Evolutionary conservation across 2,797 vertebrate genomes (phyloP).

Genomic region (Dicrostonyx torquatus): DNA sequence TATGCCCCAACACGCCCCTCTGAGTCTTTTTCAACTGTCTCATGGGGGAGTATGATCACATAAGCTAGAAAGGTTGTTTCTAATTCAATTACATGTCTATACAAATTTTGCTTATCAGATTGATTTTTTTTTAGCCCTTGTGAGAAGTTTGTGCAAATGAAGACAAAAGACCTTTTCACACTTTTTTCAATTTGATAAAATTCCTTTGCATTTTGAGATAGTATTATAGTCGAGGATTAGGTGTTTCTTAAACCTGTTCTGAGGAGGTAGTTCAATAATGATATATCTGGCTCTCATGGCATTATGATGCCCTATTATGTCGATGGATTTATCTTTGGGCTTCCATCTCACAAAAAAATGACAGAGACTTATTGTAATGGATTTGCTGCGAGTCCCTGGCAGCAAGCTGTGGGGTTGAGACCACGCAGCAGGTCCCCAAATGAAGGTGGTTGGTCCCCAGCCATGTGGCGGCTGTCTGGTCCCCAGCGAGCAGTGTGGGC

Average conservation of each 20-base stretch:
- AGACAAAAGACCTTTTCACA: slow-evolving; percentile 55
- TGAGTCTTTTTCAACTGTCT: slow-evolving; percentile 17
- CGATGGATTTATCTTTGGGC: neutral
- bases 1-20: neutral
- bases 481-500: too few relatives aligned
- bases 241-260: slow-evolving; percentile 33
- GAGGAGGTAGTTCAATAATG: slow-evolving; percentile 25
- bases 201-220: slow-evolving; percentile 48
- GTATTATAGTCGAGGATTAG: neutral
- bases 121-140: slow-evolving; percentile 62
- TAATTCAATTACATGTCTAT: slow-evolving; percentile 36
- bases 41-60: neutral
- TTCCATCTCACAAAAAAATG: neutral
- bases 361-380: too few relatives aligned
- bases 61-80: slow-evolving; percentile 21
- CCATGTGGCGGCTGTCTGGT: too few relatives aligned
- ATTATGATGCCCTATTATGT: neutral
- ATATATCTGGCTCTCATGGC: slow-evolving; percentile 16
- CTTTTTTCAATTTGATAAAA: slow-evolving; percentile 48
- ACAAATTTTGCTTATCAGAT: neutral
- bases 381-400: too few relatives aligned
- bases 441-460: too few relatives aligned
- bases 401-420: too few relatives aligned
- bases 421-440: too few relatives aligned
- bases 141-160: neutral